Conservation (phyloP, 1,140 invertebrate species). For the Notospermus geniculatus region DNA sequence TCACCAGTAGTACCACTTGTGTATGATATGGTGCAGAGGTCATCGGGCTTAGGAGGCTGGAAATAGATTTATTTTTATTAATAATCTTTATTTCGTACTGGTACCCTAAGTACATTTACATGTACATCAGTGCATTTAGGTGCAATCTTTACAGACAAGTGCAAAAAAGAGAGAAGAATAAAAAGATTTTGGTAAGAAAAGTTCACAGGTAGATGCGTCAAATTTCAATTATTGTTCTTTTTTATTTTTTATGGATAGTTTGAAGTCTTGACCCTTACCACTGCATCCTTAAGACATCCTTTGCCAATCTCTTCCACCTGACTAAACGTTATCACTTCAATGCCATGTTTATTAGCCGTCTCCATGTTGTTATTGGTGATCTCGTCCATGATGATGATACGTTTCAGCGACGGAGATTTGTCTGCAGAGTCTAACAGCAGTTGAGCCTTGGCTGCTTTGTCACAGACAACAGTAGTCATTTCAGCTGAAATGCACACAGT, state of each 20-base stretch:
- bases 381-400: constrained; percentile 74
- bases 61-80: constrained; percentile 1
- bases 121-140: too few species aligned
- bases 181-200: background rate
- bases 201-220: background rate
- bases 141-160: too few species aligned
- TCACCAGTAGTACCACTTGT: constrained; percentile 92
- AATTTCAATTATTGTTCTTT: too few species aligned
- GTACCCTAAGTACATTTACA: too few species aligned
- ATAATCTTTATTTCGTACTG: too few species aligned
- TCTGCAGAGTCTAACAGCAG: constrained; percentile 71
- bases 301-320: constrained; percentile 21
- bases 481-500: constrained; percentile 25
- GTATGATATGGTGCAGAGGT: constrained; percentile 90
- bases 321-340: constrained; percentile 2
- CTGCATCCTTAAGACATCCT: constrained; percentile 21
- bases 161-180: too few species aligned
- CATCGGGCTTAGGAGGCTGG: constrained; percentile 76
- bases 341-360: constrained; percentile 5
- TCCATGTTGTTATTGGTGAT: constrained; percentile 6
- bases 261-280: too few species aligned
- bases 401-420: constrained; percentile 76
- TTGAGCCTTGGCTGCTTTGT: constrained; percentile 75
- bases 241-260: too few species aligned
- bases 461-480: constrained; percentile 71